These are phyloP conservation scores for Malurus elegans DNA, from an alignment of 2,113 vertebrate genomes.

Conservation along the genomic window DNA sequence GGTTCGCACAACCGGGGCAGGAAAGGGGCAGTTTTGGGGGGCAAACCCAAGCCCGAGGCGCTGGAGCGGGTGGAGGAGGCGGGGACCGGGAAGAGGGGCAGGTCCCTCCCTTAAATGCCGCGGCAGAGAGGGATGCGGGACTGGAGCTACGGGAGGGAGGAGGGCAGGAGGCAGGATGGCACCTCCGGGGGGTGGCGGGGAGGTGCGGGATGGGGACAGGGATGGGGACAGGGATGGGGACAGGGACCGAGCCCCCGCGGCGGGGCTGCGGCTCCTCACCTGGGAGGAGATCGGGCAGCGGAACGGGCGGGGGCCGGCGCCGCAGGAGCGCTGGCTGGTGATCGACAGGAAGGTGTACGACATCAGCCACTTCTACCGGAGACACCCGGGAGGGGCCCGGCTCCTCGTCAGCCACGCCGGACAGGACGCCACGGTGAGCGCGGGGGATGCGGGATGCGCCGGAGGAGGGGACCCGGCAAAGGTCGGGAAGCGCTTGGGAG, in stretches of 20 bases:
- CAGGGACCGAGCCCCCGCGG: rapidly evolving
- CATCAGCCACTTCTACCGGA: constrained; percentile 45
- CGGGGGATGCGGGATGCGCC: neutral
- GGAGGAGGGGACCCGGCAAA: neutral
- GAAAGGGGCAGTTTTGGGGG: neutral
- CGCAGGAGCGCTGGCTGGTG: constrained; percentile 50
- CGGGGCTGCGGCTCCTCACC: neutral
- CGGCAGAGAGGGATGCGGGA: neutral
- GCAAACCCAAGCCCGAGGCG: neutral
- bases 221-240: neutral
- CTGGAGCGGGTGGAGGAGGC: neutral
- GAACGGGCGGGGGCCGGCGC: neutral
- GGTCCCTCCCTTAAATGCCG: neutral
- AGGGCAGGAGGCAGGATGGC: neutral
- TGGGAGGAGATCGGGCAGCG: constrained; percentile 12
- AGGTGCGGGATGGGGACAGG: neutral
- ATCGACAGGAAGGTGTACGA: constrained; percentile 69
- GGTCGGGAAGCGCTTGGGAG: rapidly evolving
- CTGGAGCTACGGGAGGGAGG: neutral
- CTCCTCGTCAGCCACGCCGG: constrained; percentile 66
- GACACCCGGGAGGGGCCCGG: constrained; percentile 58
- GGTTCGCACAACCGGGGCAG: rapidly evolving
- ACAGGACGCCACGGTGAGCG: constrained; percentile 70
- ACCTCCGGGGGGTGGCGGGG: neutral
- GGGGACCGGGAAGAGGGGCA: neutral